These are phyloP conservation scores for Polyommatus icarus DNA, from an alignment of 2,888 invertebrate genomes.

Conservation along the genomic window DNA sequence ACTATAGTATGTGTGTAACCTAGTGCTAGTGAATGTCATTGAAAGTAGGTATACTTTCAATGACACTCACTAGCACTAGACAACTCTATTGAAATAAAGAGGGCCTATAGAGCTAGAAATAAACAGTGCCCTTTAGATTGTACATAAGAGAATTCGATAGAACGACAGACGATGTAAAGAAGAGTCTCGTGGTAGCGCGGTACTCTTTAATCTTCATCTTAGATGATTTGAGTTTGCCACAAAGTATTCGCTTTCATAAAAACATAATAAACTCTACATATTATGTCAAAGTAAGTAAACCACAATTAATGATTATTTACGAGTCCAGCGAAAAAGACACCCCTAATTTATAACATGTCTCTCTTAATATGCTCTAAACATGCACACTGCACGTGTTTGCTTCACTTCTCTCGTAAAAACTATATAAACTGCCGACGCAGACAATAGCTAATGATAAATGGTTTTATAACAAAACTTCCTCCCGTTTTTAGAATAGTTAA, in stretches of 20 bases:
- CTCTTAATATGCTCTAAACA: not conserved
- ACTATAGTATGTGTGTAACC: no score
- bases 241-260: not conserved
- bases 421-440: not conserved
- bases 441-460: not conserved
- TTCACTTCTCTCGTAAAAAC: not conserved
- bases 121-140: no score
- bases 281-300: not conserved
- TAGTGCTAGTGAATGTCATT: no score
- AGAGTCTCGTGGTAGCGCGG: no score
- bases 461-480: not conserved
- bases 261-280: not conserved
- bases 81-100: no score
- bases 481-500: not conserved
- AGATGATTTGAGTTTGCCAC: not conserved
- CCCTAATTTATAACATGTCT: conserved; percentile 4
- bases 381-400: not conserved
- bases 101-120: no score
- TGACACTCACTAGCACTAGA: no score
- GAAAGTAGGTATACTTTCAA: no score
- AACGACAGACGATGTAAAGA: no score
- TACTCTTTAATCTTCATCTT: no score
- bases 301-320: conserved; percentile 9
- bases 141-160: no score
- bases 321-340: not conserved